Conservation (phyloP, 1,140 invertebrate genomes). For the Papilio glaucus region DNA sequence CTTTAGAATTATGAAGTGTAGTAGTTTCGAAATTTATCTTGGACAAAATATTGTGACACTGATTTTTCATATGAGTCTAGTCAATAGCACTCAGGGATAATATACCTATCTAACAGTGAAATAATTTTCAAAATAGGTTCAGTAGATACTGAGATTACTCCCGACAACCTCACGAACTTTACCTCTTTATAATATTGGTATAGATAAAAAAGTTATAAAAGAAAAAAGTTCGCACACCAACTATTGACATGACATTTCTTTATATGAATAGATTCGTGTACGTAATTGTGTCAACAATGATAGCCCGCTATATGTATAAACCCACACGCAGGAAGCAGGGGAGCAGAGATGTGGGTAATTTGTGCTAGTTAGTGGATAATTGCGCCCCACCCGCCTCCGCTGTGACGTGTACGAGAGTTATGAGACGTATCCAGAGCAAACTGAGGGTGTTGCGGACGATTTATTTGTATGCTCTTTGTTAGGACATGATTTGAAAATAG, state of each 20-base stretch:
- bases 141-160: too few relatives aligned
- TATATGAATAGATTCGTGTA: neutral
- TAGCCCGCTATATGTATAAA: neutral
- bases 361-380: slow-evolving; percentile 36
- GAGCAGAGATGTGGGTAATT: slow-evolving; percentile 40
- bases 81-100: too few relatives aligned
- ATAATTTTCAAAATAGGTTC: too few relatives aligned
- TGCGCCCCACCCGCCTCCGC: slow-evolving; percentile 10
- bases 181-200: too few relatives aligned
- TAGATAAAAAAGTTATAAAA: too few relatives aligned
- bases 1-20: too few relatives aligned
- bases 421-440: slow-evolving; percentile 18
- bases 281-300: neutral
- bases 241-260: neutral
- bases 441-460: neutral
- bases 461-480: slow-evolving; percentile 4
- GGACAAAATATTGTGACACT: too few relatives aligned
- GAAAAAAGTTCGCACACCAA: too few relatives aligned
- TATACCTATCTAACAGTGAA: too few relatives aligned
- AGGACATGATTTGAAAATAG: slow-evolving; percentile 8
- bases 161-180: too few relatives aligned
- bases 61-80: too few relatives aligned
- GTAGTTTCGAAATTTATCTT: too few relatives aligned
- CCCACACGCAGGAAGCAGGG: slow-evolving; percentile 13
- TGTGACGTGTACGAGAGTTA: slow-evolving; percentile 23